Conservation (phyloP, 1,140 invertebrate genomes). For the Brachionus calyciflorus region DNA sequence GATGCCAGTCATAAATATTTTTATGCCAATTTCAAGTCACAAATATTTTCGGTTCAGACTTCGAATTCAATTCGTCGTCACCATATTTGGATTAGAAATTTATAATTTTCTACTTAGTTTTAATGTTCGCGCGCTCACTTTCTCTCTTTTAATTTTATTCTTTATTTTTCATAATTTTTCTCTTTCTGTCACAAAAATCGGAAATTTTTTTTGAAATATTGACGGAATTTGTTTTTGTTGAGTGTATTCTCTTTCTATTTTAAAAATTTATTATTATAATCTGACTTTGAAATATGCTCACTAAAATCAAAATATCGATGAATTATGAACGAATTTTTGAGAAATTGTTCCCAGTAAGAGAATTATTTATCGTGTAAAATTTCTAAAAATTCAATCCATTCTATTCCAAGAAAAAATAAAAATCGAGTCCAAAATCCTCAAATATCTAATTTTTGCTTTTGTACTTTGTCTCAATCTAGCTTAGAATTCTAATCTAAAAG, state of each 20-base stretch:
- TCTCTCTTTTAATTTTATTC: not conserved
- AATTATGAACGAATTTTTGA: conserved; percentile 13
- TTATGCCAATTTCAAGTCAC: too few relatives aligned
- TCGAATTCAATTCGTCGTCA: conserved; percentile 19
- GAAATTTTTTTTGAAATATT: conserved; percentile 17
- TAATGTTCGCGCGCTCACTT: not conserved
- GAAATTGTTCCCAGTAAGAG: not conserved
- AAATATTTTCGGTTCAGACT: not conserved
- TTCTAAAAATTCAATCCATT: too few relatives aligned
- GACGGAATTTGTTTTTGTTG: not conserved
- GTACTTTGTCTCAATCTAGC: too few relatives aligned
- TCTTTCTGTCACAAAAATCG: conserved; percentile 16
- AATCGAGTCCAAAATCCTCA: too few relatives aligned
- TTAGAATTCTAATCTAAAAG: too few relatives aligned
- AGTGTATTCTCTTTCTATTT: too few relatives aligned
- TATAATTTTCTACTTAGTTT: conserved; percentile 29
- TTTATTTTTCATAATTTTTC: conserved; percentile 22
- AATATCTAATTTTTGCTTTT: too few relatives aligned
- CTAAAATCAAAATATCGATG: conserved; percentile 7
- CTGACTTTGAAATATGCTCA: not conserved
- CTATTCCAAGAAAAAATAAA: too few relatives aligned
- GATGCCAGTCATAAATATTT: not conserved
- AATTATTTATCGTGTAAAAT: too few relatives aligned
- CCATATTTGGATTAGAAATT: conserved; percentile 27
- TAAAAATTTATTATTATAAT: conserved; percentile 29